phyloP scores from a whole-genome alignment of 2,797 vertebrate species.

The Odontamblyopus rebecca region DNA sequence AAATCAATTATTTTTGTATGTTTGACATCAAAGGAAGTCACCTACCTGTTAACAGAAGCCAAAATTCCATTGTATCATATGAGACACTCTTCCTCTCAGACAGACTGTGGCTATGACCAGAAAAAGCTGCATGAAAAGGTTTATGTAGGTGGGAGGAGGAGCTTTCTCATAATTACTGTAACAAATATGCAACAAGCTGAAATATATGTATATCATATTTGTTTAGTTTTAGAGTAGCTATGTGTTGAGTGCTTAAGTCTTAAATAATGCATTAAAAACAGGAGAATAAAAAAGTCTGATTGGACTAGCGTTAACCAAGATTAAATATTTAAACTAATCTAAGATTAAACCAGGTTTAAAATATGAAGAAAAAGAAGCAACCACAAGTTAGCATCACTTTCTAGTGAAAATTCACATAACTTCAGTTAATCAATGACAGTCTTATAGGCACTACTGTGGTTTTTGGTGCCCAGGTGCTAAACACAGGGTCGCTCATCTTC shows the following conservation, averaged over 20 bases:
- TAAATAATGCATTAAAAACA: no score
- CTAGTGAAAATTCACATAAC: background rate
- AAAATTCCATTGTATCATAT: slow-evolving; percentile 48
- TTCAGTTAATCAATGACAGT: background rate
- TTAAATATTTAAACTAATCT: no score
- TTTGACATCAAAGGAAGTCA: background rate
- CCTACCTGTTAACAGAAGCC: slow-evolving; percentile 61
- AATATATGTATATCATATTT: no score
- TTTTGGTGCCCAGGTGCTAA: slow-evolving; percentile 62
- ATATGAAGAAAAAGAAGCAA: background rate
- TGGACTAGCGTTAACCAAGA: no score
- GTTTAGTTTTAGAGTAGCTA: no score
- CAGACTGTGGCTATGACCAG: background rate
- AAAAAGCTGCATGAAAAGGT: background rate
- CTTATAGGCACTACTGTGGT: slow-evolving; percentile 46
- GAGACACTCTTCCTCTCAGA: slow-evolving; percentile 29
- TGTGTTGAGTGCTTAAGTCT: no score
- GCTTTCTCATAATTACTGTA: background rate
- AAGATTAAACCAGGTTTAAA: no score
- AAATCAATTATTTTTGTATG: background rate
- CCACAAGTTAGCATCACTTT: background rate
- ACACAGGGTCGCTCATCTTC: slow-evolving; percentile 20
- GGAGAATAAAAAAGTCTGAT: no score
- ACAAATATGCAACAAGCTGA: slow-evolving; percentile 8
- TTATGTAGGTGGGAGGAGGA: slow-evolving; percentile 39